phyloP scores from a whole-genome alignment of 2,888 invertebrate genomes.

The Mimas tiliae region DNA sequence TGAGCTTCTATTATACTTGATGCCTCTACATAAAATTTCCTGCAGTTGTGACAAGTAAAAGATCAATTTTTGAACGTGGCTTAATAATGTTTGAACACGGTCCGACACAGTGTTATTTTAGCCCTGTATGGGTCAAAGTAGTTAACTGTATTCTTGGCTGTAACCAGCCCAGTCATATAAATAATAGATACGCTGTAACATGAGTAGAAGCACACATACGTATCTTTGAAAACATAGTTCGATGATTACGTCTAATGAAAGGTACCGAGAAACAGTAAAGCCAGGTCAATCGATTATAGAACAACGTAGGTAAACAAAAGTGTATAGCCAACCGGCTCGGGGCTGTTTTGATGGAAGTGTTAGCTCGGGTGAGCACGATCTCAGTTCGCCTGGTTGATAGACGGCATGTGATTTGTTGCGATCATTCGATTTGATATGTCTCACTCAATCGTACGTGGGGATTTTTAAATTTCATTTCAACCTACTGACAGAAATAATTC shows the following conservation, averaged over 20 bases:
- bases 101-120: neutral
- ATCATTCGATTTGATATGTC: constrained; percentile 22
- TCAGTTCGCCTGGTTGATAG: constrained; percentile 25
- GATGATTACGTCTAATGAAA: constrained; percentile 5
- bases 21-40: neutral
- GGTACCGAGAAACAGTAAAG: constrained; percentile 18
- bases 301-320: constrained; percentile 35
- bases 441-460: constrained; percentile 27
- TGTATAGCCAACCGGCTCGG: constrained; percentile 29
- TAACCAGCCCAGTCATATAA: neutral
- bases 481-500: neutral
- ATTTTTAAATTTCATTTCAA: constrained; percentile 27
- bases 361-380: constrained; percentile 22
- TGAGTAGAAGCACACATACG: neutral
- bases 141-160: neutral
- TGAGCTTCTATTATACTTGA: no score
- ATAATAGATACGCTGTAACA: neutral
- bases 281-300: constrained; percentile 26
- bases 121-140: neutral
- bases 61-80: neutral
- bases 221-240: neutral
- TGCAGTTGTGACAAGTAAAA: neutral
- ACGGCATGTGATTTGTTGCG: constrained; percentile 27
- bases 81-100: neutral
- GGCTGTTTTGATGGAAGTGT: constrained; percentile 33